Base-by-base conservation (phyloP, 2,113 vertebrate species). In the Puntigrus tetrazona region DNA sequence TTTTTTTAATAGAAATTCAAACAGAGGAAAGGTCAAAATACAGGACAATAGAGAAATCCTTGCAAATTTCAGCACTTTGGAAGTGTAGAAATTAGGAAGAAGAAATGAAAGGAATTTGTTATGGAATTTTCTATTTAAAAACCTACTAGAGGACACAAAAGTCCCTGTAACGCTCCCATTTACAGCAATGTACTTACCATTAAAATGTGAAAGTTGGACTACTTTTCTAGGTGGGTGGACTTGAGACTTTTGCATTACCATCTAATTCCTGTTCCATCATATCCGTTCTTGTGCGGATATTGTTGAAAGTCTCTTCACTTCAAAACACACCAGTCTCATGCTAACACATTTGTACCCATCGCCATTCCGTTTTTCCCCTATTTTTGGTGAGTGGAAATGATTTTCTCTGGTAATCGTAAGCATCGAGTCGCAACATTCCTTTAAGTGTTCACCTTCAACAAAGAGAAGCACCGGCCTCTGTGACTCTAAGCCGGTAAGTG, bases 401-500 rank as follows among this genome's bases (percentile, higher is more conserved):
- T 36, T 69, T 36, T 69, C 18, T 36, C 31, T 22, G 20, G 65
- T 38, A 69, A 69, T 22, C 20, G 65, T 10, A 31, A 36, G 65
- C 18, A 69, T 36, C 36, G 65, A 69, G 31, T 36, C 65, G 3
- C 65, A 86, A 80, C 29, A 47, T 25, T 27, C 52, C 63, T 50
- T 75, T 31, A 45, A 70, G 27, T 61, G 78, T 61, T 25, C 13
- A 14, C 50, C n/a, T 27, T 83, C 13, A 84, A 80, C 78, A 74
- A n/a, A 27, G 16, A 57, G 70, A 29, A 38, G 36, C 38, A 69
- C 7, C 9, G 61, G 50, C 69, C 75, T 63, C 36, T 4, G 34
- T 43, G 57, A 63, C 8, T 13, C 59, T 45, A 31, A 80, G 38
- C 55, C n/a, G 25, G 78, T 80, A 80, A 80, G 78, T 38, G 83